phyloP scores from a whole-genome alignment of 2,113 vertebrate species.

The Pseudorasbora parva region DNA sequence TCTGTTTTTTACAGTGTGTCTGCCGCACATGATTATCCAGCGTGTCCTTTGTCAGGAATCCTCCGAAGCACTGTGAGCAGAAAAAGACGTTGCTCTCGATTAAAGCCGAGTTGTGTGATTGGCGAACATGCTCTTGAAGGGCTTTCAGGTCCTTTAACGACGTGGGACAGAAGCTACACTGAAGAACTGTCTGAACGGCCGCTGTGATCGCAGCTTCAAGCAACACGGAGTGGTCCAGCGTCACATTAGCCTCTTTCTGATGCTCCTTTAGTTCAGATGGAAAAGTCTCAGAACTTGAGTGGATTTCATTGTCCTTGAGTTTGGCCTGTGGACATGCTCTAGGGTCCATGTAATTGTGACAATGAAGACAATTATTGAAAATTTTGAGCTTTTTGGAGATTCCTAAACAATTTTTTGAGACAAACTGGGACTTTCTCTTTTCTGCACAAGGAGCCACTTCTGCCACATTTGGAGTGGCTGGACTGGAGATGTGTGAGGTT shows the following conservation, averaged over 20 bases:
- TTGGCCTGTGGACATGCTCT: not conserved
- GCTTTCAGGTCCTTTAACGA: slow-evolving; percentile 92
- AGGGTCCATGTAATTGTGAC: not conserved
- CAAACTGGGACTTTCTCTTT: slow-evolving; percentile 18
- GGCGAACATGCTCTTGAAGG: slow-evolving; percentile 97
- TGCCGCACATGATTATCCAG: slow-evolving; percentile 96
- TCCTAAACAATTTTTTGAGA: slow-evolving; percentile 1
- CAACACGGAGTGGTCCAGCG: slow-evolving; percentile 7
- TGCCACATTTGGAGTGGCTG: not conserved
- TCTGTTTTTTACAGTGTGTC: slow-evolving; percentile 92
- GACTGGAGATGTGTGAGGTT: not conserved
- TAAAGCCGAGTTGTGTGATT: slow-evolving; percentile 90
- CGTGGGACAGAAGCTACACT: slow-evolving; percentile 98
- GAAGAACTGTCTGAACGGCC: slow-evolving; percentile 85
- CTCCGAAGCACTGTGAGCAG: slow-evolving; percentile 98
- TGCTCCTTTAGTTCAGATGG: not conserved
- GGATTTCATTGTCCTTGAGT: not conserved
- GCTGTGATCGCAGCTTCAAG: slow-evolving; percentile 36
- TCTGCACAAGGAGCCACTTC: not conserved
- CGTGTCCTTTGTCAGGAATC: slow-evolving; percentile 95
- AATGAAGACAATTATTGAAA: slow-evolving; percentile 13
- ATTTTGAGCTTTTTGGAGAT: slow-evolving; percentile 36
- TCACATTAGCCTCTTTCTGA: slow-evolving; percentile 18
- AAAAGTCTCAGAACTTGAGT: not conserved
- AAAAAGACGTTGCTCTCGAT: slow-evolving; percentile 99